Base-by-base conservation (phyloP, 1,140 invertebrate species). In the Drosophila ogumai region DNA sequence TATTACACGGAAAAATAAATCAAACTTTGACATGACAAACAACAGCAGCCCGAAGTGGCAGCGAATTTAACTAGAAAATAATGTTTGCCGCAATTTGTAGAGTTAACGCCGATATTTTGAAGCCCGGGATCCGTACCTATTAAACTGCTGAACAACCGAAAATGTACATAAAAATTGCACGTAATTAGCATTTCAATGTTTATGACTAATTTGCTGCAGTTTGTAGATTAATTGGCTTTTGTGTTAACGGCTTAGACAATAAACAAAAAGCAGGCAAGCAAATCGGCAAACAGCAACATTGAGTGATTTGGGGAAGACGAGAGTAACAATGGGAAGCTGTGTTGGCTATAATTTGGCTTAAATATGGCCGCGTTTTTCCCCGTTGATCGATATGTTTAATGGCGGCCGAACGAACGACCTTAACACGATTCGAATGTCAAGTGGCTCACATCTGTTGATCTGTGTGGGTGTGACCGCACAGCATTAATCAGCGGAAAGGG, bases 131-230 rank as follows among this genome's bases (percentile, higher is more conserved):
- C 54, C 13, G 61, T 76, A 73, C 68, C 76, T 73, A 88, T 87
- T 80, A 78, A 88, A 81, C 73, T 71, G 90, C 71, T 63, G 28
- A 76, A 72, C 52, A 82, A 73, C 67, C 52, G n/a, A 61, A 79
- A 79, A 72, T 79, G 74, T 65, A 73, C 64, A 80, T 85, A 72
- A 81, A 68, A 73, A 82, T 67, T 90, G 85, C 74, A 75, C 31
- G 63, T 81, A 85, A 90, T 90, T 90, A 90, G 85, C 86, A 85
- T 90, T 90, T 90, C 68, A 59, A 85, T 90, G 86, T 79, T 79
- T 88, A 90, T 87, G 84, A 78, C 75, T 82, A 80, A 87, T 87
- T 82, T 75, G 66, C 69, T 75, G 84, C 81, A 90, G 72, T 88
- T 87, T 74, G 69, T 82, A 74, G 85, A 87, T 90, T 90, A 87